phyloP scores from a whole-genome alignment of 2,888 invertebrate genomes.

The Lacanobia oleracea region DNA sequence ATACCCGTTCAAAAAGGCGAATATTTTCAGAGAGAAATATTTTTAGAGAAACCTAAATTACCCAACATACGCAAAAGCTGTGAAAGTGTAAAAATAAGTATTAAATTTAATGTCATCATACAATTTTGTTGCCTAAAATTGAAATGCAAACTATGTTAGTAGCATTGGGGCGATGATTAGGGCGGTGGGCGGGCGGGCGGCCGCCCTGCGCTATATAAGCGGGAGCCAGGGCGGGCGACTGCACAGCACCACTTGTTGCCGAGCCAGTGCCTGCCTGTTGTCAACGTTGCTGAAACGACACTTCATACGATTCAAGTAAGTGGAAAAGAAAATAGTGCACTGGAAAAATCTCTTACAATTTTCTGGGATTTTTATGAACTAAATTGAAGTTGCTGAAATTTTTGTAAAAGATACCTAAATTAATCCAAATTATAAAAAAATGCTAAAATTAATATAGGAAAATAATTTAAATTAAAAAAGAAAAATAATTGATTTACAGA shows the following conservation, averaged over 20 bases:
- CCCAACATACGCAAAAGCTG: conserved; percentile 15
- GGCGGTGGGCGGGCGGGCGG: conserved; percentile 84
- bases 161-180: conserved; percentile 78
- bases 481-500: neutral
- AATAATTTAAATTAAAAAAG: neutral
- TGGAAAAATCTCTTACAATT: neutral
- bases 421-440: neutral
- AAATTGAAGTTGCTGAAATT: neutral
- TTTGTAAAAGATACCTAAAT: neutral
- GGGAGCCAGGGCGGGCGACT: conserved; percentile 78
- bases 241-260: conserved; percentile 90
- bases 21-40: neutral
- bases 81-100: conserved; percentile 50
- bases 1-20: neutral
- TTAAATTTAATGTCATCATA: conserved; percentile 62
- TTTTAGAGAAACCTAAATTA: conserved; percentile 17
- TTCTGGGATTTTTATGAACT: neutral
- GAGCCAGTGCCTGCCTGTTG: conserved; percentile 77
- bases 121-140: conserved; percentile 83
- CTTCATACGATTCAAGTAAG: conserved; percentile 82
- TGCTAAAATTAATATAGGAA: too few relatives aligned
- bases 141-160: conserved; percentile 86
- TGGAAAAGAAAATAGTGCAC: conserved; percentile 53
- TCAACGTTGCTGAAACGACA: conserved; percentile 71
- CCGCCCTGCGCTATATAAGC: conserved; percentile 84